phyloP scores from a whole-genome alignment of 2,888 invertebrate genomes.

The Notodonta ziczac region DNA sequence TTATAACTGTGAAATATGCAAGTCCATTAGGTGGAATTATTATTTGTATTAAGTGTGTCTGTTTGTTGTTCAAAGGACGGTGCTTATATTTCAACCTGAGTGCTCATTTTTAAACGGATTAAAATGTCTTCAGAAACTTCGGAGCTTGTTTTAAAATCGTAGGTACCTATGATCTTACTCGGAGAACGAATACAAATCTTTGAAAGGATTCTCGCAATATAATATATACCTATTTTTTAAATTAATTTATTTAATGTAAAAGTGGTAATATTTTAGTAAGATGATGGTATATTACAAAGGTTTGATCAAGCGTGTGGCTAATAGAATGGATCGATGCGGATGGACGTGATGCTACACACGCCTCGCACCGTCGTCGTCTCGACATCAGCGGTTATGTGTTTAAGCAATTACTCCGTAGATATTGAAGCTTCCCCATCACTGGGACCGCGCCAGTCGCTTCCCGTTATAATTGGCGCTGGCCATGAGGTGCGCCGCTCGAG shows the following conservation, averaged over 20 bases:
- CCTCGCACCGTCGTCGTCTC: constrained; percentile 48
- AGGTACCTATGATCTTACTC: no score
- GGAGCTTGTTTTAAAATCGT: no score
- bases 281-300: neutral
- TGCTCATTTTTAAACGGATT: no score
- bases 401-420: constrained; percentile 70
- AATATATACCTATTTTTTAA: no score
- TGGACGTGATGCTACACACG: constrained; percentile 58
- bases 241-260: no score
- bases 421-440: constrained; percentile 49
- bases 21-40: neutral
- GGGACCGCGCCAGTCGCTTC: constrained; percentile 53
- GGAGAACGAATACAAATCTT: no score
- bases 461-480: constrained; percentile 76
- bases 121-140: no score
- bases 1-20: constrained; percentile 45
- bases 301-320: constrained; percentile 27
- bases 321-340: constrained; percentile 55
- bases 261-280: no score
- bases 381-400: constrained; percentile 69
- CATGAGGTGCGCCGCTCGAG: constrained; percentile 55
- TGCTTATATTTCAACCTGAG: neutral
- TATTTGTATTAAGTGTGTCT: neutral
- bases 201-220: no score
- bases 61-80: neutral